phyloP scores from a whole-genome alignment of 2,888 invertebrate genomes.

The Orgyia antiqua region DNA sequence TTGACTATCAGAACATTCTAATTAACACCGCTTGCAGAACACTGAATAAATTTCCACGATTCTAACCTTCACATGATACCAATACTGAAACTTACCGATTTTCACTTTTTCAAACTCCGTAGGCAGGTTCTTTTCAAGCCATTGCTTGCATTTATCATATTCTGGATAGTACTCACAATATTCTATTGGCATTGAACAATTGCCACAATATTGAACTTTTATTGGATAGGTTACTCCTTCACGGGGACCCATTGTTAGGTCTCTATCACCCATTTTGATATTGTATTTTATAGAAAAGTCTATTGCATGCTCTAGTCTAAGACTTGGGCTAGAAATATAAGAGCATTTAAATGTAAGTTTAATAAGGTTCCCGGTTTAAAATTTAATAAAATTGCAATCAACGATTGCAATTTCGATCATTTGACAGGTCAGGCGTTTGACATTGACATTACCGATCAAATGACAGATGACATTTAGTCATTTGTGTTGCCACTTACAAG shows the following conservation, averaged over 20 bases:
- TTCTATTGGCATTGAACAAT: conserved; percentile 97
- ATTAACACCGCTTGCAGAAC: too few relatives aligned
- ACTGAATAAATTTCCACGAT: too few relatives aligned
- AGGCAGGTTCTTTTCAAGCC: conserved; percentile 96
- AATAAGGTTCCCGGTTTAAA: too few relatives aligned
- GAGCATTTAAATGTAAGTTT: too few relatives aligned
- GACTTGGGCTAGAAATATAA: conserved; percentile 14
- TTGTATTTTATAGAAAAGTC: conserved; percentile 21
- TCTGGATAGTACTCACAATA: conserved; percentile 99
- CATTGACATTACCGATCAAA: too few relatives aligned
- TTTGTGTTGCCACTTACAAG: too few relatives aligned
- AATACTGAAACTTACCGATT: conserved; percentile 80
- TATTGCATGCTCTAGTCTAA: conserved; percentile 27
- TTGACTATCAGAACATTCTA: too few relatives aligned
- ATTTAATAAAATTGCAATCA: too few relatives aligned
- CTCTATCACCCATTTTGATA: conserved; percentile 75
- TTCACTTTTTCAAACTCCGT: conserved; percentile 94
- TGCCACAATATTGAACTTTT: conserved; percentile 93
- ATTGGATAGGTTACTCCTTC: conserved; percentile 89
- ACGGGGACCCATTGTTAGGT: conserved; percentile 81
- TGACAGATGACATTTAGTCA: too few relatives aligned
- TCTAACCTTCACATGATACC: too few relatives aligned
- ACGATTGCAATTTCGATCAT: too few relatives aligned
- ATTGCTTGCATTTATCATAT: conserved; percentile 97
- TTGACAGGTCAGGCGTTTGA: too few relatives aligned